Evolutionary conservation across 2,113 vertebrate species (phyloP).

Genomic region (Okapia johnstoni): DNA sequence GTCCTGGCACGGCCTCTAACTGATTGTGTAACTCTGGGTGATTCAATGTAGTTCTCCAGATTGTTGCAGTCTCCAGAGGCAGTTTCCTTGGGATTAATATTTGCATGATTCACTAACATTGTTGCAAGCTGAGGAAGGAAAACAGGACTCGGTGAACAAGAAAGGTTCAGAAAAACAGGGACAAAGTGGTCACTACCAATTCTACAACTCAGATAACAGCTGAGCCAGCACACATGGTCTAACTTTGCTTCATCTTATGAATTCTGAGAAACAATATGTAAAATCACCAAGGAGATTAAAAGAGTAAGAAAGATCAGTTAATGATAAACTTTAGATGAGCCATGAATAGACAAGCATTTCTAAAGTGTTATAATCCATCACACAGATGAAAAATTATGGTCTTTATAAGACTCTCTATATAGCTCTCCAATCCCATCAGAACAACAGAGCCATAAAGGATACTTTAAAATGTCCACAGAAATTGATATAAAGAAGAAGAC

Average conservation of each 20-base stretch:
- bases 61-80: neutral
- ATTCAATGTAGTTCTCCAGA: neutral
- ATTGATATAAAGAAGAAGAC: neutral
- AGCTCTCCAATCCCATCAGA: neutral
- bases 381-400: neutral
- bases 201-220: neutral
- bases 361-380: neutral
- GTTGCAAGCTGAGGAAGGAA: neutral
- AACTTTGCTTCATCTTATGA: neutral
- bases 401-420: neutral
- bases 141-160: neutral
- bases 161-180: neutral
- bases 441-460: neutral
- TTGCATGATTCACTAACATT: neutral
- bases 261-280: neutral
- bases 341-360: neutral
- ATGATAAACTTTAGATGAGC: neutral
- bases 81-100: neutral
- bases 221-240: neutral
- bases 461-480: neutral
- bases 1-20: neutral
- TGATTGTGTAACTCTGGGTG: neutral
- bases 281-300: neutral
- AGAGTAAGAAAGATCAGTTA: neutral
- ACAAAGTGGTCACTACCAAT: neutral